Evolutionary conservation across 2,888 invertebrate species (phyloP), one percentile per base, ranked within the genome.

Genomic region (Synanthedon formicaeformis): DNA sequence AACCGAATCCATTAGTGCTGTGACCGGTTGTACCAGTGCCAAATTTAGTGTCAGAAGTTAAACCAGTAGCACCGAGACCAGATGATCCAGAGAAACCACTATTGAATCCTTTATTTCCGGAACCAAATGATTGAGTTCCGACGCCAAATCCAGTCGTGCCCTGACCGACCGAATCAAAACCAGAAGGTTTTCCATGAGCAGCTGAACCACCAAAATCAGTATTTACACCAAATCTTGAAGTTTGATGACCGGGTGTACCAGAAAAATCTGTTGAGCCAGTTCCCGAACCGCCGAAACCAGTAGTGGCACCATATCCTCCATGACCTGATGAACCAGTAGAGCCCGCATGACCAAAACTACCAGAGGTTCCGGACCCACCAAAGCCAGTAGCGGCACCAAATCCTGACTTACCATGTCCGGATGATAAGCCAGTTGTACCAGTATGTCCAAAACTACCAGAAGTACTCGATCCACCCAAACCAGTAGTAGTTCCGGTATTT

Each of bases 381-480:
- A 14, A 45, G 5, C 45, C 45, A 34, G 27, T 27, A 6, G 27
- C 27, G 27, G 27, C 27, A 27, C 6, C 27, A 13, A 41, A 41
- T n/a, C 41, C 41, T n/a, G 41, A 45, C 8, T 13, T 13, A 12
- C 45, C 45, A 6, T 45, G 45, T 6, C 45, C 45, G 45, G 45
- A 45, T 45, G 45, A 45, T 8, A 34, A 8, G 45, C 13, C 45
- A 10, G n/a, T 13, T 41, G 11, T 13, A 27, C 5, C 27, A 27
- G 27, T 27, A 41, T 12, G 13, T 1, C 41, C n/a, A 3, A 45
- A 45, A 13, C 27, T 51, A 41, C 57, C 54, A 41, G 56, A 57
- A 40, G 53, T 54, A 53, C 52, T 51, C 51, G 52, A 41, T 18
- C 13, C 45, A 41, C 50, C 49, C 45, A 52, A 50, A 27, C 34